Evolutionary conservation across 2,113 vertebrate species (phyloP).

Genomic region (Carlito syrichta): DNA sequence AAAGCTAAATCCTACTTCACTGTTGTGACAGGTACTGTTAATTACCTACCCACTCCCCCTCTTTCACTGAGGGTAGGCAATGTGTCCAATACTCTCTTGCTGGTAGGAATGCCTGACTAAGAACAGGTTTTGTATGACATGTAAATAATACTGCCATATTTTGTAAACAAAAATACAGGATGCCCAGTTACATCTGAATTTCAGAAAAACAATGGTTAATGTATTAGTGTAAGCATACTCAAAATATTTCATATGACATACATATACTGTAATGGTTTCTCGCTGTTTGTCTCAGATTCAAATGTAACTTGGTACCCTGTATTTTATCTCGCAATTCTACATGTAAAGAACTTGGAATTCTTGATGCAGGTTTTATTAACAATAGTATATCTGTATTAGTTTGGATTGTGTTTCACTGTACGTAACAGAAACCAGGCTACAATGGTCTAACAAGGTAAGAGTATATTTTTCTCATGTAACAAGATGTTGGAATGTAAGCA

Average conservation of each 20-base stretch:
- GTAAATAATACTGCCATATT: neutral
- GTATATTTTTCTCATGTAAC: neutral
- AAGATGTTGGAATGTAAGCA: conserved; percentile 17
- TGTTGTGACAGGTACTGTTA: neutral
- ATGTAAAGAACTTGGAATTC: conserved; percentile 29
- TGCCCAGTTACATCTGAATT: conserved; percentile 8
- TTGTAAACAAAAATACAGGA: neutral
- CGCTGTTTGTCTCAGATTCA: neutral
- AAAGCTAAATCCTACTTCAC: neutral
- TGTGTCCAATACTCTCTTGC: neutral
- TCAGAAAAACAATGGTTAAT: neutral
- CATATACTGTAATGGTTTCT: neutral
- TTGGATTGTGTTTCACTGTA: conserved; percentile 8
- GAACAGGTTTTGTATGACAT: neutral
- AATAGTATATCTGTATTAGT: neutral
- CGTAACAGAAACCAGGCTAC: neutral
- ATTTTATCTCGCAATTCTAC: neutral
- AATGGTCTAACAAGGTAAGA: neutral
- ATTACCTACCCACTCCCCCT: neutral
- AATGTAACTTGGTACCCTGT: neutral
- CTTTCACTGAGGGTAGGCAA: neutral
- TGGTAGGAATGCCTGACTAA: neutral
- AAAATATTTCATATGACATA: neutral
- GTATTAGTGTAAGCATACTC: neutral
- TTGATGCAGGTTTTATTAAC: neutral